These are phyloP conservation scores for Pelecanus crispus DNA, from an alignment of 2,113 vertebrate genomes.

Conservation along the genomic window DNA sequence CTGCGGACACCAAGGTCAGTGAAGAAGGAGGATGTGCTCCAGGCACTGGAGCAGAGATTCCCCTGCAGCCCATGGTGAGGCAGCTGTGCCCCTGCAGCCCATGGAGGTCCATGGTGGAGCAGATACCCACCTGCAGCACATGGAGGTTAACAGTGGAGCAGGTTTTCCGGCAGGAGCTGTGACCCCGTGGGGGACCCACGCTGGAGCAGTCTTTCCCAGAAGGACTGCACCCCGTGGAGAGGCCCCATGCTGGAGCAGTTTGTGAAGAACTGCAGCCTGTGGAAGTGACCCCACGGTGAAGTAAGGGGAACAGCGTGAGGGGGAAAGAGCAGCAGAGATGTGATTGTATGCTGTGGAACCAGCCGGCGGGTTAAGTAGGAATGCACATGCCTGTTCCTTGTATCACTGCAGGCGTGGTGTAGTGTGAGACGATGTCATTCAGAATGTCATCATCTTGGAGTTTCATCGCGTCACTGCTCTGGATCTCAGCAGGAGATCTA, in stretches of 20 bases:
- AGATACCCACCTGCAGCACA: too few relatives aligned
- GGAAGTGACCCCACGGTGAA: background rate
- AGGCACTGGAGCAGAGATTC: background rate
- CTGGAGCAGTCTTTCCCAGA: background rate
- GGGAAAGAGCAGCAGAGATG: background rate
- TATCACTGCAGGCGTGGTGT: too few relatives aligned
- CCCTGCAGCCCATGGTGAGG: rapidly evolving
- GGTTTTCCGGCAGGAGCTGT: background rate
- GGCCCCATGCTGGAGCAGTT: background rate
- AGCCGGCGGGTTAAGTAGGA: rapidly evolving
- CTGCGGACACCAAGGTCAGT: rapidly evolving
- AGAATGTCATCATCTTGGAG: background rate
- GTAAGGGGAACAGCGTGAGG: background rate
- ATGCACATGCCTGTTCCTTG: background rate
- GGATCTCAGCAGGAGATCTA: background rate
- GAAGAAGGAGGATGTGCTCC: too few relatives aligned
- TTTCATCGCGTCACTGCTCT: background rate
- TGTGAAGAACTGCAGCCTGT: background rate
- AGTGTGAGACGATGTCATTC: background rate
- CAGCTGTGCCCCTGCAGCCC: background rate
- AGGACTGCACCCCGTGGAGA: background rate
- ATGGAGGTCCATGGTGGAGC: too few relatives aligned
- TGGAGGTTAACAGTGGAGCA: background rate
- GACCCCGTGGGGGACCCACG: rapidly evolving
- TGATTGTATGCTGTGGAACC: background rate